Percentiles rank a stretch among this genome's conserved stretches.
These are phyloP conservation scores for Patella depressa DNA, from an alignment of 2,888 invertebrate species.

Conservation along the genomic window DNA sequence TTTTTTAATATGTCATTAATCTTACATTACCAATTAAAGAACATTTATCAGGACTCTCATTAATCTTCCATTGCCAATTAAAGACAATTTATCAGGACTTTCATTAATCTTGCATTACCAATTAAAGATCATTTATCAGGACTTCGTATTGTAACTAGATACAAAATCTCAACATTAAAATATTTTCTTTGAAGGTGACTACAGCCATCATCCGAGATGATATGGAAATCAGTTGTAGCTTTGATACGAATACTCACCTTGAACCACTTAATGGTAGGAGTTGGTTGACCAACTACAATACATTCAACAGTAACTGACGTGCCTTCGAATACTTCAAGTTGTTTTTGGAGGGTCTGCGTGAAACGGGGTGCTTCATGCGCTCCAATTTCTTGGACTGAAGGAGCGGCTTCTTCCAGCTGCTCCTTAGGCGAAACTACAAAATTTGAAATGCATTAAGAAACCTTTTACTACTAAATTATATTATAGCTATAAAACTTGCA, in stretches of 20 bases:
- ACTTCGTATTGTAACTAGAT: too few species aligned
- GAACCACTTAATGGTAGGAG: conserved; percentile 82
- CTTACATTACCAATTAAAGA: too few species aligned
- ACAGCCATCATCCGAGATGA: conserved; percentile 27
- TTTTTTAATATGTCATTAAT: too few species aligned
- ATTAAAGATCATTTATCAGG: too few species aligned
- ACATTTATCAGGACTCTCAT: too few species aligned
- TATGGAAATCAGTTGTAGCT: conserved; percentile 53
- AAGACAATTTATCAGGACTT: too few species aligned
- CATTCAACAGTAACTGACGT: conserved; percentile 81
- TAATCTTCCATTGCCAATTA: too few species aligned
- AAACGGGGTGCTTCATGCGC: conserved; percentile 66
- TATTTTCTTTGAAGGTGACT: conserved; percentile 63
- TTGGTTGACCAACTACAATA: conserved; percentile 83
- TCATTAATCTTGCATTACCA: too few species aligned
- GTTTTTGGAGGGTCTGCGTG: conserved; percentile 75
- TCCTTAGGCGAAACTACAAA: conserved; percentile 29
- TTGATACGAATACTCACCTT: conserved; percentile 72
- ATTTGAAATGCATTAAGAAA: background rate
- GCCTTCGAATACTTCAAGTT: conserved; percentile 78
- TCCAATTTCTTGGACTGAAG: conserved; percentile 78
- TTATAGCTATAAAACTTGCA: too few species aligned
- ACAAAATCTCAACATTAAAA: too few species aligned
- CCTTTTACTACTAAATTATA: too few species aligned
- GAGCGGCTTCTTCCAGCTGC: conserved; percentile 72